Conservation (phyloP, 2,888 invertebrate genomes). For the Metalampra italica region DNA sequence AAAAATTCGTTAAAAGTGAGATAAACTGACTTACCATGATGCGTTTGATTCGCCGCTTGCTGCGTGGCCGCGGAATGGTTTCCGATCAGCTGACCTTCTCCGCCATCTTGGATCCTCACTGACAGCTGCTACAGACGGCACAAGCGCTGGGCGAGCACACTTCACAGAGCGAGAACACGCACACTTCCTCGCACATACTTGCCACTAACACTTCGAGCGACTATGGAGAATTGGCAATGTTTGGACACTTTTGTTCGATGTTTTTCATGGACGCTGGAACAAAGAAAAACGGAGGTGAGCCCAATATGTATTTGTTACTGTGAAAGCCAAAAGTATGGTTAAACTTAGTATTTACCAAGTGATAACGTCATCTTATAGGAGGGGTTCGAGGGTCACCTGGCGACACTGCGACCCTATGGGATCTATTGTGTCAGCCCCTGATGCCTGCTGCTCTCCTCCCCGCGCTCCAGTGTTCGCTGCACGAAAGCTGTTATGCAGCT, state of each 20-base stretch:
- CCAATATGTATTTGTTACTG: too few relatives aligned
- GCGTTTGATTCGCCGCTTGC: slow-evolving; percentile 64
- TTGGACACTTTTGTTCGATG: slow-evolving; percentile 5
- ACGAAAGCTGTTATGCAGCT: too few relatives aligned
- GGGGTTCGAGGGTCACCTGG: too few relatives aligned
- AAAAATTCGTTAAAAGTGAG: too few relatives aligned
- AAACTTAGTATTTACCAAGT: too few relatives aligned
- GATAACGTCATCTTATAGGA: too few relatives aligned
- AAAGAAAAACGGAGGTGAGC: background rate
- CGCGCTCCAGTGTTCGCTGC: too few relatives aligned
- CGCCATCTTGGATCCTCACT: slow-evolving; percentile 62
- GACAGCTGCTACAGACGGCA: slow-evolving; percentile 43
- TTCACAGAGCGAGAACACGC: slow-evolving; percentile 13
- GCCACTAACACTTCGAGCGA: slow-evolving; percentile 3
- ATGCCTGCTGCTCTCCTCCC: too few relatives aligned
- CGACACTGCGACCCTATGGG: too few relatives aligned
- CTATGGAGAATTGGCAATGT: slow-evolving; percentile 4
- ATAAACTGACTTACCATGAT: slow-evolving; percentile 77
- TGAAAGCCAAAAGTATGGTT: too few relatives aligned
- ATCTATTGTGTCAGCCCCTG: too few relatives aligned
- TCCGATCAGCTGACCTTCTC: slow-evolving; percentile 75
- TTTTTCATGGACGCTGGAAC: background rate
- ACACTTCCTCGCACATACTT: slow-evolving; percentile 37
- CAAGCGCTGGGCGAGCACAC: slow-evolving; percentile 17
- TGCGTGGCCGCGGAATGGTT: slow-evolving; percentile 56